Evolutionary conservation across 2,113 vertebrate genomes (phyloP).

Genomic region (Globicephala melas): DNA sequence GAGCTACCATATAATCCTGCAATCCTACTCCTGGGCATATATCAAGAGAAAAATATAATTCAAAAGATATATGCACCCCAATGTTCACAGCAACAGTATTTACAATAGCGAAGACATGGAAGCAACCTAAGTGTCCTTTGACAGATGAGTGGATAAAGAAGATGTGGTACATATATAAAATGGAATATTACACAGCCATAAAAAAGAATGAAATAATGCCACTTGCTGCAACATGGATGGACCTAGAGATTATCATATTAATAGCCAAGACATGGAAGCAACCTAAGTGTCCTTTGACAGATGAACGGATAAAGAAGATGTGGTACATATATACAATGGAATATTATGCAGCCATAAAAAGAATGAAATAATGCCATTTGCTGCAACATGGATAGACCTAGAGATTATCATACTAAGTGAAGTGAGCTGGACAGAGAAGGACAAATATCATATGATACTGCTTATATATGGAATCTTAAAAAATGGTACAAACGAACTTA

Average conservation of each 20-base stretch:
- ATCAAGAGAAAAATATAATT: background rate
- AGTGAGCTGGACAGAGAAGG: background rate
- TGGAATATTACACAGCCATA: background rate
- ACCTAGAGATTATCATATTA: background rate
- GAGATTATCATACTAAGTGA: background rate
- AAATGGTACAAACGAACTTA: background rate
- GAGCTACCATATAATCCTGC: background rate
- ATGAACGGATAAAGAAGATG: background rate
- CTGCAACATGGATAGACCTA: background rate
- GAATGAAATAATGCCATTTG: background rate
- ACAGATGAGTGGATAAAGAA: background rate
- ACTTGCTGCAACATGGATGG: too few relatives aligned
- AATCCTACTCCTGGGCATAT: background rate
- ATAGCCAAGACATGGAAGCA: background rate
- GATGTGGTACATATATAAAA: background rate
- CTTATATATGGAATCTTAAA: background rate
- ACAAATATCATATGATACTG: background rate
- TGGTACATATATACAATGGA: background rate
- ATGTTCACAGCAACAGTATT: background rate
- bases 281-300: rapidly evolving
- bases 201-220: background rate
- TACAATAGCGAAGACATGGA: background rate
- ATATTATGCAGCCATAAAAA: background rate
- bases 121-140: rapidly evolving
- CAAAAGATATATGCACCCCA: background rate